Evolutionary conservation across 1,140 invertebrate species (phyloP).

Genomic region (Delia radicum): DNA sequence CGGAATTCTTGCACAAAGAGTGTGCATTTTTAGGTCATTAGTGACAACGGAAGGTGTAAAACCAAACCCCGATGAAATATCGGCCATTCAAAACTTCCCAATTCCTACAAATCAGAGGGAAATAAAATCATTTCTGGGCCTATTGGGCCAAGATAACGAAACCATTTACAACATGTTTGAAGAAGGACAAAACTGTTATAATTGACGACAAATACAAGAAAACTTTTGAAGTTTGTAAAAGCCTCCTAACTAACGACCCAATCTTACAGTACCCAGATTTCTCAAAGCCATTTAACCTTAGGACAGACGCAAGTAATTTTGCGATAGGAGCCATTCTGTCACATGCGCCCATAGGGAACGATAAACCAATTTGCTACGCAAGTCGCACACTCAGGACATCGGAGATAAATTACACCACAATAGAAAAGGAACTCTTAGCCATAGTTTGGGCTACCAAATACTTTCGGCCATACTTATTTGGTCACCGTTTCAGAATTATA

Average conservation of each 20-base stretch:
- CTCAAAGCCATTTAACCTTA: slow-evolving; percentile 43
- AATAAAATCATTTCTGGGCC: not conserved
- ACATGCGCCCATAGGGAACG: slow-evolving; percentile 34
- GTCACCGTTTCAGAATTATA: slow-evolving; percentile 36
- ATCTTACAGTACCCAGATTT: slow-evolving; percentile 50
- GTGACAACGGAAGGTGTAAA: not conserved
- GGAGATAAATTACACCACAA: slow-evolving; percentile 35
- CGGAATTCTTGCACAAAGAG: not conserved
- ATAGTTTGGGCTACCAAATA: slow-evolving; percentile 48
- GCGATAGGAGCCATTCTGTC: slow-evolving; percentile 46
- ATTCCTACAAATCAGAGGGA: not conserved
- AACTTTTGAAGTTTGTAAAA: not conserved
- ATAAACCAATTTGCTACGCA: slow-evolving; percentile 52
- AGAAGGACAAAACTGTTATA: not conserved
- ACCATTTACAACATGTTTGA: not conserved
- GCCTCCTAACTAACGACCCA: slow-evolving; percentile 34
- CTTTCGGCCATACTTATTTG: slow-evolving; percentile 46
- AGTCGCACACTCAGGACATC: slow-evolving; percentile 55
- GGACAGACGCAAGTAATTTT: slow-evolving; percentile 39
- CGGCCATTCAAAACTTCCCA: not conserved
- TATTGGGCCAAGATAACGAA: not conserved
- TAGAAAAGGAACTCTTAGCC: slow-evolving; percentile 23
- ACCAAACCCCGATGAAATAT: not conserved
- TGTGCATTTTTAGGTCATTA: not conserved
- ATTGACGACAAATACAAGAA: not conserved